phyloP scores from a whole-genome alignment of 2,797 vertebrate genomes.

The Microctenopoma steveboyesi region DNA sequence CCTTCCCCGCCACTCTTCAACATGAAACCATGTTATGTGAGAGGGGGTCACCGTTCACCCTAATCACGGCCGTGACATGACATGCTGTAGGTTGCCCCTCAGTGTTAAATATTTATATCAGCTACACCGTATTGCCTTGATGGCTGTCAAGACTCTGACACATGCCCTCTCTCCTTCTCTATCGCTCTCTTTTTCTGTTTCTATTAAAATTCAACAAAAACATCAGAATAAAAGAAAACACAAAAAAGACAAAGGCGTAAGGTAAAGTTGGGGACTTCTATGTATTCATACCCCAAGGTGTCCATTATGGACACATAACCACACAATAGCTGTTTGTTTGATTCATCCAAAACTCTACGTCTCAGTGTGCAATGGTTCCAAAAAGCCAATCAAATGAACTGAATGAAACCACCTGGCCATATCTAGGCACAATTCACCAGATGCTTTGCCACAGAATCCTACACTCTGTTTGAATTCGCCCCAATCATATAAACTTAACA shows the following conservation, averaged over 20 bases:
- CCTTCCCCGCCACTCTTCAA: slow-evolving; percentile 54
- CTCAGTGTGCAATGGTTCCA: background rate
- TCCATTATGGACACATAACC: slow-evolving; percentile 1
- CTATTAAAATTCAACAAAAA: slow-evolving; percentile 79
- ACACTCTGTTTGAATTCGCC: background rate
- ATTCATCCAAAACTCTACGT: slow-evolving; percentile 20
- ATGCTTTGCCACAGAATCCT: background rate
- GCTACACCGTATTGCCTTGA: slow-evolving; percentile 78
- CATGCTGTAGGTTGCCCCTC: slow-evolving; percentile 85
- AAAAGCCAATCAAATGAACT: background rate
- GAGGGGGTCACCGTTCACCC: slow-evolving; percentile 83
- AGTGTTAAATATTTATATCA: slow-evolving; percentile 88
- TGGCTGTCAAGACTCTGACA: slow-evolving; percentile 86
- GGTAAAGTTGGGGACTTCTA: slow-evolving; percentile 22
- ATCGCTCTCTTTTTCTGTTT: slow-evolving; percentile 49
- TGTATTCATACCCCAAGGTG: slow-evolving; percentile 15
- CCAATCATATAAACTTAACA: background rate
- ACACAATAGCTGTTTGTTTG: slow-evolving; percentile 23
- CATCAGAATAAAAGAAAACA: slow-evolving; percentile 38
- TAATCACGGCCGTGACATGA: slow-evolving; percentile 87
- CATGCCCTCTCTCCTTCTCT: slow-evolving; percentile 72
- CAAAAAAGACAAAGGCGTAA: slow-evolving; percentile 39
- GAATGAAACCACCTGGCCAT: background rate
- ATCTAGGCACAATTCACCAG: background rate
- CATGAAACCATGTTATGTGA: slow-evolving; percentile 80